Percentiles rank a stretch among this genome's conserved stretches.
phyloP scores from a whole-genome alignment of 1,140 invertebrate genomes.

The Potamilus streckersoni region DNA sequence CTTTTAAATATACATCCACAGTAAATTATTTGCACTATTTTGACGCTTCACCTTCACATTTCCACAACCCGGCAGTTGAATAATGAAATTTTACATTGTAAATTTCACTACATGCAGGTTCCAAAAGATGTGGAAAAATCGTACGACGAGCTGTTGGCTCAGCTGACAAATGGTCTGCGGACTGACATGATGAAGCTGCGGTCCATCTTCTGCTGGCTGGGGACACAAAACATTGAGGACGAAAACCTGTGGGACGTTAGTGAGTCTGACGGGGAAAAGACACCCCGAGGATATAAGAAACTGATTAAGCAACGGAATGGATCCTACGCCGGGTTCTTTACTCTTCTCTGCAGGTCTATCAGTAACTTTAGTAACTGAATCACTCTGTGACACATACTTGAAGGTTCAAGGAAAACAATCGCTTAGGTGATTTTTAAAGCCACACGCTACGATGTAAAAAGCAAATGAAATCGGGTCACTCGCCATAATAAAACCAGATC shows the following conservation, averaged over 20 bases:
- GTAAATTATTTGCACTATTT: too few species aligned
- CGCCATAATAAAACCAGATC: too few species aligned
- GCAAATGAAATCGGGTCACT: too few species aligned
- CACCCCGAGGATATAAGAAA: conserved; percentile 30
- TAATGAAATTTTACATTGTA: background rate
- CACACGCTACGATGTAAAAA: too few species aligned
- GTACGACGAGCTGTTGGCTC: conserved; percentile 24
- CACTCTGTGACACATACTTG: too few species aligned
- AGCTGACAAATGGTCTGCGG: conserved; percentile 16
- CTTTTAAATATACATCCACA: too few species aligned
- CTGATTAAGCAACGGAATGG: conserved; percentile 20
- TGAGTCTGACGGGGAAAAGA: conserved; percentile 9
- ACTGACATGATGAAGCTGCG: conserved; percentile 37
- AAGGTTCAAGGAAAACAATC: too few species aligned
- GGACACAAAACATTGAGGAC: conserved; percentile 24
- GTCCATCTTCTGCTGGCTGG: conserved; percentile 34
- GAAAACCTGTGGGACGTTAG: conserved; percentile 22
- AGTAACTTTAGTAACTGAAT: background rate
- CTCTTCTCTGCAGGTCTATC: conserved; percentile 35
- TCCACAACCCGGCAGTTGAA: too few species aligned
- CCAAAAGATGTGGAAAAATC: conserved; percentile 19
- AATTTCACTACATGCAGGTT: conserved; percentile 9
- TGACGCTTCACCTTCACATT: too few species aligned
- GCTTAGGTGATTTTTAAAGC: too few species aligned
- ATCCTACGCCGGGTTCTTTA: conserved; percentile 31